These are phyloP conservation scores for Lymantria dispar DNA, from an alignment of 2,888 invertebrate genomes.

Conservation along the genomic window DNA sequence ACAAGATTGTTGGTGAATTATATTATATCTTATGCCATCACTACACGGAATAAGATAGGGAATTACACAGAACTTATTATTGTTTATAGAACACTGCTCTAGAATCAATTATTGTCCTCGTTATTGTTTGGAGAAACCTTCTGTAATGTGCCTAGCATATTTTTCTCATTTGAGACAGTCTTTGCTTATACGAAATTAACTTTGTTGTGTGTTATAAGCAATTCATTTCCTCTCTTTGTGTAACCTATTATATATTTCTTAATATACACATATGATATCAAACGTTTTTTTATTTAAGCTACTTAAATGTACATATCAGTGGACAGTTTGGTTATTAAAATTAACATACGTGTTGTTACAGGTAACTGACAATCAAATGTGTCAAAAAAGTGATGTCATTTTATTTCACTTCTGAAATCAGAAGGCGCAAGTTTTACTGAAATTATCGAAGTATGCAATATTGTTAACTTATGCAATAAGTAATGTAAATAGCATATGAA, in stretches of 20 bases:
- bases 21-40: no score
- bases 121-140: no score
- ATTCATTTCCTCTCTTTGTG: background rate
- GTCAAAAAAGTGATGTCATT: conserved; percentile 9
- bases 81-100: no score
- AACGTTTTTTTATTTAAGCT: background rate
- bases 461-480: conserved; percentile 2
- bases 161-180: no score
- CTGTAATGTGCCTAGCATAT: no score
- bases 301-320: background rate
- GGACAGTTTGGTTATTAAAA: background rate
- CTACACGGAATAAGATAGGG: no score
- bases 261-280: background rate
- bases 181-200: no score
- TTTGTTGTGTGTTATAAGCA: no score
- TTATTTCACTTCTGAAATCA: conserved; percentile 1
- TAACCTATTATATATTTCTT: background rate
- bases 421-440: background rate
- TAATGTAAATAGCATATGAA: background rate
- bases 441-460: background rate
- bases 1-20: no score
- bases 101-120: no score
- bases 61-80: no score
- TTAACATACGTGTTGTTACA: background rate
- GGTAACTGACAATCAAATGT: background rate